phyloP scores from a whole-genome alignment of 2,113 vertebrate genomes.

The Phoenicopterus ruber region DNA sequence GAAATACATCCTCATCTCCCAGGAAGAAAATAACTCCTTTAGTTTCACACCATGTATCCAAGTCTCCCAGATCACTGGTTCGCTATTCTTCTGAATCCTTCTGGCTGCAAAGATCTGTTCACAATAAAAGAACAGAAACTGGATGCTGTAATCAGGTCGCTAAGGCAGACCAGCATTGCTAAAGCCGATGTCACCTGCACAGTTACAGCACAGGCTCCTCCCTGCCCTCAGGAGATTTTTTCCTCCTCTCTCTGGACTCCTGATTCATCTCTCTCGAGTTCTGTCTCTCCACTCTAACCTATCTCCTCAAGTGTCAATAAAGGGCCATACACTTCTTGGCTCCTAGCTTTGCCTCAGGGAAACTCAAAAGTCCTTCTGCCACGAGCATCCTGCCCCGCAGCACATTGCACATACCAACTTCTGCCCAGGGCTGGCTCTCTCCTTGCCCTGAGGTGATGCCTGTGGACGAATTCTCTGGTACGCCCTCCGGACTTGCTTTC shows the following conservation, averaged over 20 bases:
- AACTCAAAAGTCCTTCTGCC: background rate
- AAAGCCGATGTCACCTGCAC: background rate
- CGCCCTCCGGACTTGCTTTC: background rate
- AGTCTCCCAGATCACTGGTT: background rate
- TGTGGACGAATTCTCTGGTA: background rate
- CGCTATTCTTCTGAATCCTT: background rate
- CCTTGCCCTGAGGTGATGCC: background rate
- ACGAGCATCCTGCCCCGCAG: background rate
- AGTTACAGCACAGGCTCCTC: background rate
- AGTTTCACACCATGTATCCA: background rate
- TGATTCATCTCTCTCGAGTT: background rate
- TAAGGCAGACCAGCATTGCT: background rate
- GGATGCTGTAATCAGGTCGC: background rate
- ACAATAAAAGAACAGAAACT: background rate
- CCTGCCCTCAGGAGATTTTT: background rate
- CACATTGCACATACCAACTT: slow-evolving; percentile 5
- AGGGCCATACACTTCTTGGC: background rate
- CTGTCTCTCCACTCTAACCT: background rate
- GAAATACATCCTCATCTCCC: background rate
- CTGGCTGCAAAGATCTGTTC: background rate
- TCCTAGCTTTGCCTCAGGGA: background rate
- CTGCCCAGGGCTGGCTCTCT: slow-evolving; percentile 17
- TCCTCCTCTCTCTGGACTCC: background rate
- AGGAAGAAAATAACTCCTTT: background rate
- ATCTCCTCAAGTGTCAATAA: background rate